These are phyloP conservation scores for Pseudomyrmex sp. DNA, from an alignment of 1,140 invertebrate species.

Conservation along the genomic window DNA sequence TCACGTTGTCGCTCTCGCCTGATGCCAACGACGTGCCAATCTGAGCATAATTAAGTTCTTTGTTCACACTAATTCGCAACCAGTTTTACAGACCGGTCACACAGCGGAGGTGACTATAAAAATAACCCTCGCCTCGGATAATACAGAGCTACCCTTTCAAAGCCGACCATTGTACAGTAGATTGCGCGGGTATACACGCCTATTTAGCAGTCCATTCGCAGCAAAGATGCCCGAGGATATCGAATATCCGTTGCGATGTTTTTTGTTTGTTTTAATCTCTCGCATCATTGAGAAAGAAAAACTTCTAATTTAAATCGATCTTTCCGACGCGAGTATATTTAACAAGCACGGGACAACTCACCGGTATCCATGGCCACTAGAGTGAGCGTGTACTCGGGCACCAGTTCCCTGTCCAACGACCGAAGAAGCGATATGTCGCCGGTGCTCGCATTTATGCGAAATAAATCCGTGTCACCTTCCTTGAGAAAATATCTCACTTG, in stretches of 20 bases:
- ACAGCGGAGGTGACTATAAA: slow-evolving; percentile 50
- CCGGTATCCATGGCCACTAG: slow-evolving; percentile 97
- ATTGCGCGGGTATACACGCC: slow-evolving; percentile 53
- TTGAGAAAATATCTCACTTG: slow-evolving; percentile 96
- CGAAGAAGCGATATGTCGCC: slow-evolving; percentile 94
- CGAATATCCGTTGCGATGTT: background rate
- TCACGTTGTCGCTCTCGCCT: background rate
- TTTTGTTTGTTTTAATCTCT: background rate
- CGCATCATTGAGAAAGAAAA: background rate
- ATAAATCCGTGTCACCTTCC: slow-evolving; percentile 95
- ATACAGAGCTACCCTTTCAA: slow-evolving; percentile 60
- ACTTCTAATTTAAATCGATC: background rate
- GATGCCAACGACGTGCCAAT: slow-evolving; percentile 12
- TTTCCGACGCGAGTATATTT: background rate
- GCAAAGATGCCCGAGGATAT: slow-evolving; percentile 24
- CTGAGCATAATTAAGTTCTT: slow-evolving; percentile 64
- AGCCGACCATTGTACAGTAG: slow-evolving; percentile 51
- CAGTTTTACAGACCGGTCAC: slow-evolving; percentile 64
- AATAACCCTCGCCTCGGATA: slow-evolving; percentile 58
- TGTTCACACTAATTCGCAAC: slow-evolving; percentile 68
- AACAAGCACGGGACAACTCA: slow-evolving; percentile 84
- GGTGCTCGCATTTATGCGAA: slow-evolving; percentile 94
- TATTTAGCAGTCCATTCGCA: slow-evolving; percentile 55
- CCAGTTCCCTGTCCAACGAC: slow-evolving; percentile 93
- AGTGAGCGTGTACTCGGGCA: slow-evolving; percentile 93